Base-by-base conservation (phyloP, 1,140 invertebrate genomes). In the Marisa cornuarietis region DNA sequence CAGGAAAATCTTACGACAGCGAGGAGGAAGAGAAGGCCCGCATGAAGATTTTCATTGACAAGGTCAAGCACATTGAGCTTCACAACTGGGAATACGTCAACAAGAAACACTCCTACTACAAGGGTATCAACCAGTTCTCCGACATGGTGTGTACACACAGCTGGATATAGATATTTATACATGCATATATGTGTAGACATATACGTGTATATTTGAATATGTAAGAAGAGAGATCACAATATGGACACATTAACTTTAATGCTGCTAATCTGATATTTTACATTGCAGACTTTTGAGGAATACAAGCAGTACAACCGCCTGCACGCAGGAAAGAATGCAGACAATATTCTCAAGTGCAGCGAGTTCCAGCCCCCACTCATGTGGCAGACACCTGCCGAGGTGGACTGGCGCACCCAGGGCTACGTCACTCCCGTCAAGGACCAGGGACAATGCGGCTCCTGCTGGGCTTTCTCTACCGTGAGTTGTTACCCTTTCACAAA, bases 401-500 rank as follows among this genome's bases (percentile, higher is more conserved):
- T 93, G 51, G 92, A 92, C 85, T 92, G 92, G 92, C 87, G 91
- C 52, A 84, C 79, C 1, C 88, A 92, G 76, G 91, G 91, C 14
- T 89, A 89, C 79, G 92, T 92, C 10, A 92, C 92, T 4, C 84
- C 87, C 20, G 90, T 93, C 10, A 92, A 91, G 80, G 88, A 92
- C 82, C 92, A 93, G 82, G 81, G 79, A 9, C 81, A 85, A 26
- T 90, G 90, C 82, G 90, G 90, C 24, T 89, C 86, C 16, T 88
- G 86, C 69, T 89, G 85, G 86, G 85, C 87, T 51, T 88, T 88
- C 80, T 88, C 87, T 79, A 79, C 87, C 18, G 87, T 88, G 83
- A 84, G 87, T 83, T 71, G 14, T 20, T 42, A 10, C 49, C 71
- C 22, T 26, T 14, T 61, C 24, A 11, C 54, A 0, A 11, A 58